Evolutionary conservation across 2,797 vertebrate genomes (phyloP), one percentile per base, ranked within the genome.

Genomic region (Sebastes hopkinsi): DNA sequence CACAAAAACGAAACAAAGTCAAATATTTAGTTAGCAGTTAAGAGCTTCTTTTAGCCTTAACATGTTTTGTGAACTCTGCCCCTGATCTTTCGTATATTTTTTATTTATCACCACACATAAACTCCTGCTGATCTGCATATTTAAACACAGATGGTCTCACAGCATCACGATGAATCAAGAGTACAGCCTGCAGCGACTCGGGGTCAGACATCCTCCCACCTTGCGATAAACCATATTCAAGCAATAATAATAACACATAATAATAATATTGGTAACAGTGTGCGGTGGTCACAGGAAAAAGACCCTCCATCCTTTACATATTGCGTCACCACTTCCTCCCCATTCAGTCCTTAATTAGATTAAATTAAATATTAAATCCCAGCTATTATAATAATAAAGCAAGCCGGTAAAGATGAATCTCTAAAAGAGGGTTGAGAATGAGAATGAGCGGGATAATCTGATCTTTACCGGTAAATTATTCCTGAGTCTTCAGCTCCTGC

Each of bases 131-230:
- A 89, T 80, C 74, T 50, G 65, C 67, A 10, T 29, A 13, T 42
- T 38, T 10, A 65, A 69, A 81, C 88, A 83, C 88, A 92, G 90
- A 93, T 91, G 90, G 89, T 81, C 65, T 89, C 87, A 60, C 89
- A 85, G 87, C 65, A 30, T 83, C 59, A 14, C 2, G 72, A 6
- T 65, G 75, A 56, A 23, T 38, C 36, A 36, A 25, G 23, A 77
- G 50, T 18, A 4, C 64, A 29, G 30, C 82, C 78, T n/a, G 54
- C 78, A 58, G 77, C 36, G 82, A 60, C 34, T 75, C 58, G 2
- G 42, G 54, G 50, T 82, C 64, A 81, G 2, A 54, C 20, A 29
- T 38, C 60, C 58, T 66, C 67, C 65, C 66, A 42, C 77, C 64
- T 56, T 20, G 18, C 5, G 46, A 72, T 52, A n/a, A 67, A 69